Evolutionary conservation across 2,113 vertebrate species (phyloP), one percentile per base, ranked within the genome.

Genomic region (Coptodon rendalli): DNA sequence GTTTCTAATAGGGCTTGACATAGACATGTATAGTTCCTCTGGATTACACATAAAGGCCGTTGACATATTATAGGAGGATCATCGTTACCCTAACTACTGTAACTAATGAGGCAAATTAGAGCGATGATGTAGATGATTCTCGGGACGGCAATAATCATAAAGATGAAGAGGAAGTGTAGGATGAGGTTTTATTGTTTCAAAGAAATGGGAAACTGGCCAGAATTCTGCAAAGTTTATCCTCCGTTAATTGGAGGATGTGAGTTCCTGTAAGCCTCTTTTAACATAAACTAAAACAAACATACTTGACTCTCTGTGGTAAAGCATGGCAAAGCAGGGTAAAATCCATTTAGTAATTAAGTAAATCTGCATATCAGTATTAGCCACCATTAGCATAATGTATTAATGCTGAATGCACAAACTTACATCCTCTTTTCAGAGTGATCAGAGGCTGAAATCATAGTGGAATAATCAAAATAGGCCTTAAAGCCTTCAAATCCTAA

Each of bases 321-420:
- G 87, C 90, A 91, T 87, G 61, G 91, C 88, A 89, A 92, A 93
- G 89, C 56, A 24, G 92, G 93, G 89, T 90, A 92, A 95, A 95
- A 96, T 91, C 93, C 92, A 93, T 89, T 95, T 95, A 89, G 90
- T 96, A 94, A 96, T 96, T 95, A 95, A 93, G 90, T 91, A 95
- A 96, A 96, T 96, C 95, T 96, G 94, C 96, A 96, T 95, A 95
- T 95, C 95, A 91, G 89, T 88, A 96, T 96, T 96, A 96, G 90
- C 88, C 88, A 87, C 93, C 78, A 96, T 96, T 96, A 96, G 92
- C 92, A 93, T 92, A 94, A 92, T 90, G 92, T 95, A 91, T 95
- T 95, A 94, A 91, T 91, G 93, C 89, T 94, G 89, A 92, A 93
- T 89, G 84, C 87, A 93, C 88, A 93, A 94, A 94, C 88, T 89